Base-by-base conservation (phyloP, 1,140 invertebrate species). In the Cecropterus lyciades region DNA sequence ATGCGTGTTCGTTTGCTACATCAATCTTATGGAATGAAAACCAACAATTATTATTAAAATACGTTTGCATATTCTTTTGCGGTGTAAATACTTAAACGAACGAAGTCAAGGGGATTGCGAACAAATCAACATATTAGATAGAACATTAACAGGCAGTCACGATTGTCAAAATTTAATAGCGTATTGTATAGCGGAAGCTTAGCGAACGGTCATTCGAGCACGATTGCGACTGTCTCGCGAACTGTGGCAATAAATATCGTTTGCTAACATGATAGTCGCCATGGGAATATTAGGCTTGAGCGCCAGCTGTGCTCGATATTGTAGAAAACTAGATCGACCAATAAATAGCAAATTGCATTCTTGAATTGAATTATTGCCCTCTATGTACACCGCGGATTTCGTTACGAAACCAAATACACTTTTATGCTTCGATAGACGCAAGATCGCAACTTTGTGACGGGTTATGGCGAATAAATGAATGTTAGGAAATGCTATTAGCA, bases 321-420 rank as follows among this genome's bases (percentile, higher is more conserved):
- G 73, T 77, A 69, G 52, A 62, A 46, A 79, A 73, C 64, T 79
- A 75, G 77, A 77, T 79, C 73, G 67, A 46, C 67, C 70, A 88
- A 85, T 85, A 85, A 85, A 84, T 82, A 78, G 73, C 74, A 59
- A 79, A 81, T 82, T 66, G 67, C 82, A 86, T 88, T 85, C 75
- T 76, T 79, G 77, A 70, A 75, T 80, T 73, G 70, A 74, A 82
- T 84, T 79, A 80, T 72, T 71, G 67, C 72, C 66, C 63, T 73
- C 67, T 71, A 75, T 67, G 62, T 42, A 16, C 45, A 68, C 20
- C 20, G 20, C 43, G 14, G 13, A 53, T 53, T 37, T 11, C 30
- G 27, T 68, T 68, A 10, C 30, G 59, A 68, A 68, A 68, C 37
- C n/a, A n/a, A n/a, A 63, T 33, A 52, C 27, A 30, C 49, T 33